These are phyloP conservation scores for Madoqua kirkii DNA, from an alignment of 2,113 vertebrate species.

Conservation along the genomic window DNA sequence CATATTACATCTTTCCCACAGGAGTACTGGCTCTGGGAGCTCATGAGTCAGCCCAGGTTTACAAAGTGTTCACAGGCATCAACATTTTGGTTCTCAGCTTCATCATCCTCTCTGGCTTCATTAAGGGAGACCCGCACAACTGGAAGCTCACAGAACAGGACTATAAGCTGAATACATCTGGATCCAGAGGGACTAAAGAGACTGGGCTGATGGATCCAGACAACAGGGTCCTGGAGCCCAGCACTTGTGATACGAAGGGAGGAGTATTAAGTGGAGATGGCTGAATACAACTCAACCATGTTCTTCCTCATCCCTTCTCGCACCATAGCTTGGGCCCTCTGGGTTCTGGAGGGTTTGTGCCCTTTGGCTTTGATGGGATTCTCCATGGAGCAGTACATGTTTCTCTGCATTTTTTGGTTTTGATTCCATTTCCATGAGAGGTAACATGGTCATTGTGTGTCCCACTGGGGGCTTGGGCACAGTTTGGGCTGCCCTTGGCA, in stretches of 20 bases:
- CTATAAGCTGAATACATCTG: conserved; percentile 22
- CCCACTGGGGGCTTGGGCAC: too few species aligned
- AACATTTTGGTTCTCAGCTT: conserved; percentile 91
- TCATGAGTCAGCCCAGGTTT: not conserved
- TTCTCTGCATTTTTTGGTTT: conserved; percentile 93
- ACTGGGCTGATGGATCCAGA: too few species aligned
- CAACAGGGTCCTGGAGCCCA: not conserved
- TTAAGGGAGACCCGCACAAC: conserved; percentile 86
- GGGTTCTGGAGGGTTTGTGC: conserved; percentile 83
- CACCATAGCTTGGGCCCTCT: conserved; percentile 52
- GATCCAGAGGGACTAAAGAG: not conserved
- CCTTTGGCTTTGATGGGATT: conserved; percentile 88
- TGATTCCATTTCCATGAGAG: conserved; percentile 93
- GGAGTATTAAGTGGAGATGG: not conserved
- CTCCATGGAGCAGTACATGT: conserved; percentile 85
- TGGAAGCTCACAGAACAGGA: conserved; percentile 83
- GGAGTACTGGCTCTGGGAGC: not conserved
- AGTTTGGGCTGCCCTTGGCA: not conserved
- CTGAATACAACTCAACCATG: not conserved
- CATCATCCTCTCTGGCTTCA: conserved; percentile 86
- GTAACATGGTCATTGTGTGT: conserved; percentile 62
- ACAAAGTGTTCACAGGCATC: conserved; percentile 84
- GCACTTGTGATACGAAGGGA: not conserved
- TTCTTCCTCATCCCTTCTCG: not conserved
- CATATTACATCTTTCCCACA: not conserved